Percentiles rank a stretch among this genome's conserved stretches.
These are phyloP conservation scores for Sebastiscus albofasciatus DNA, from an alignment of 2,797 vertebrate genomes.

Conservation along the genomic window DNA sequence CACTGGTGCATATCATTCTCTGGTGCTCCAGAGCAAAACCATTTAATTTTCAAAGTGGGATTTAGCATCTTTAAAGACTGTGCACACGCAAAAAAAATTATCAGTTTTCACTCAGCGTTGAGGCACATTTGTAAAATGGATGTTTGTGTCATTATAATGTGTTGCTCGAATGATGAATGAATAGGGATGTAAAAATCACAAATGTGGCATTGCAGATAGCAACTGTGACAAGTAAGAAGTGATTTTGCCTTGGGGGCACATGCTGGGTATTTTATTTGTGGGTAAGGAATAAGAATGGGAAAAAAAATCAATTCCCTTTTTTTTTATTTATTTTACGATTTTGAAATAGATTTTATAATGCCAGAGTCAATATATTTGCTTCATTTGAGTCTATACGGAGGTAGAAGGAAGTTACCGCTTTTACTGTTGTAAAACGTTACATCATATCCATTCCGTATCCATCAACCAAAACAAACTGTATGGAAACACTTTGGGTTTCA, in stretches of 20 bases:
- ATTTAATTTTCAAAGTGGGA: conserved; percentile 78
- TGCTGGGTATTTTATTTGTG: background rate
- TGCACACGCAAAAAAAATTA: conserved; percentile 49
- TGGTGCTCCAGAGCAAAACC: conserved; percentile 73
- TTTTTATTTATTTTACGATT: too few relatives aligned
- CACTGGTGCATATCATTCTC: conserved; percentile 74
- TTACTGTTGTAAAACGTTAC: too few relatives aligned
- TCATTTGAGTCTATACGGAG: too few relatives aligned
- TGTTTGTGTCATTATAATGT: conserved; percentile 47
- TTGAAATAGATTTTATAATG: too few relatives aligned
- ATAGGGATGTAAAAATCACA: conserved; percentile 9
- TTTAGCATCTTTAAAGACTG: conserved; percentile 73
- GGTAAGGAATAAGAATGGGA: background rate
- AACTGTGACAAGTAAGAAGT: conserved; percentile 4
- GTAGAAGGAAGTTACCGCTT: too few relatives aligned
- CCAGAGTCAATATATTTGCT: too few relatives aligned
- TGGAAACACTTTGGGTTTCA: too few relatives aligned
- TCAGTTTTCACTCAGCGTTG: conserved; percentile 41
- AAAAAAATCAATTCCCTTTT: too few relatives aligned
- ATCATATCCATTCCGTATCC: too few relatives aligned
- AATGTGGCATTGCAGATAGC: conserved; percentile 2
- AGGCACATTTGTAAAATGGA: conserved; percentile 42
- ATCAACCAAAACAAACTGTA: too few relatives aligned
- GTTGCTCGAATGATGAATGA: conserved; percentile 28
- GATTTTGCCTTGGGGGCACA: background rate